Evolutionary conservation across 2,113 vertebrate genomes (phyloP).

Genomic region (Galeopterus variegatus): DNA sequence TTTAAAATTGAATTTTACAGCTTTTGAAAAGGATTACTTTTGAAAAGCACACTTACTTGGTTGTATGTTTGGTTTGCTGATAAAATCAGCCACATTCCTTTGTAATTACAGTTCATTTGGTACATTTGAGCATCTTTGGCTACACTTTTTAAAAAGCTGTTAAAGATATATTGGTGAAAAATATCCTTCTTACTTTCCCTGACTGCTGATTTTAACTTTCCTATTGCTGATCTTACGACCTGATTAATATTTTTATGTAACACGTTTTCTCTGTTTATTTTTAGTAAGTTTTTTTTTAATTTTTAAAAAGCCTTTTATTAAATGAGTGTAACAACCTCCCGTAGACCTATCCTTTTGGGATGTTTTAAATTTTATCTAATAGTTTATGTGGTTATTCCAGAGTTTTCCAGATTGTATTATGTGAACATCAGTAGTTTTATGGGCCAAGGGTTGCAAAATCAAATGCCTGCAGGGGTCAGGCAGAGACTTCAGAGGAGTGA

Average conservation of each 20-base stretch:
- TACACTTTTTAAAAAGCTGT: not conserved
- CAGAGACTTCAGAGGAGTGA: not conserved
- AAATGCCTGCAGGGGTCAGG: not conserved
- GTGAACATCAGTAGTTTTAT: constrained; percentile 38
- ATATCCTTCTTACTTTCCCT: not conserved
- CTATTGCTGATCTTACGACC: not conserved
- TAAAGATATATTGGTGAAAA: not conserved
- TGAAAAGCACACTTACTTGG: not conserved
- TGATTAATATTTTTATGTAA: not conserved
- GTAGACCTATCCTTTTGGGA: not conserved
- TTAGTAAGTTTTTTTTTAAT: constrained; percentile 4
- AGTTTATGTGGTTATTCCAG: constrained; percentile 13
- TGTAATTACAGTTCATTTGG: not conserved
- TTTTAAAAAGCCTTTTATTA: not conserved
- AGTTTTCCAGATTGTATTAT: not conserved
- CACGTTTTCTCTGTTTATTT: constrained; percentile 11
- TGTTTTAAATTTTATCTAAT: constrained; percentile 22
- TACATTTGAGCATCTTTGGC: not conserved
- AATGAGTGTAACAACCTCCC: not conserved
- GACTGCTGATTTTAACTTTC: constrained; percentile 12
- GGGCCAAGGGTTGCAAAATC: not conserved
- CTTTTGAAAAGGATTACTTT: not conserved
- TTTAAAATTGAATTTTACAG: not conserved
- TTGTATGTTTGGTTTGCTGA: constrained; percentile 3
- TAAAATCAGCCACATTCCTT: constrained; percentile 26